phyloP scores from a whole-genome alignment of 2,797 vertebrate genomes.

The Melanotaenia pygmaea region DNA sequence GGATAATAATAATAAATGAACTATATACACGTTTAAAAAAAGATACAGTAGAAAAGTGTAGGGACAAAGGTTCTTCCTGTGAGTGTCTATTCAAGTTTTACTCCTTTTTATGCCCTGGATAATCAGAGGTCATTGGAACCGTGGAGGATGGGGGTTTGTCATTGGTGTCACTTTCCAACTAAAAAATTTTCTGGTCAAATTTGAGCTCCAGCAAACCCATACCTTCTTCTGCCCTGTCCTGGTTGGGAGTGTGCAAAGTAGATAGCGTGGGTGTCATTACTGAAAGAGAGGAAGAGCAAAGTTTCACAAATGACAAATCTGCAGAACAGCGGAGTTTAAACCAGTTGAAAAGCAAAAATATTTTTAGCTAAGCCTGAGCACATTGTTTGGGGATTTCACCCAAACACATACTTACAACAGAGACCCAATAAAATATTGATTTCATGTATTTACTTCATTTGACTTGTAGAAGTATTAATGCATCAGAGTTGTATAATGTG shows the following conservation, averaged over 20 bases:
- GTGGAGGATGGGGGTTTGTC: constrained; percentile 56
- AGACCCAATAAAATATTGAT: too few species aligned
- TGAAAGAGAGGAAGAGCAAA: constrained; percentile 68
- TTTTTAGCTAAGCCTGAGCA: constrained; percentile 10
- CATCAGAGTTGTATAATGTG: too few species aligned
- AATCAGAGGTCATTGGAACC: constrained; percentile 83
- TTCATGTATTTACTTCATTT: too few species aligned
- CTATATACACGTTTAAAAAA: too few species aligned
- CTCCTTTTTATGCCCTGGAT: too few species aligned
- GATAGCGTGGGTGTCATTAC: background rate
- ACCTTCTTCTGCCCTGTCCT: fast-evolving
- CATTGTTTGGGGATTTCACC: constrained; percentile 62
- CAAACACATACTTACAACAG: too few species aligned
- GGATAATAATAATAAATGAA: too few species aligned
- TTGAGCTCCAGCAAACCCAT: background rate
- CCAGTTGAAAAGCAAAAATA: background rate
- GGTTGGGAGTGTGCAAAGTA: background rate
- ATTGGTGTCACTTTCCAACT: fast-evolving
- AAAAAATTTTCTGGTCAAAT: constrained; percentile 67
- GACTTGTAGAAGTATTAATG: too few species aligned
- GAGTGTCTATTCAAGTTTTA: too few species aligned
- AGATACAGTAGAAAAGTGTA: too few species aligned
- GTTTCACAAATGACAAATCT: background rate
- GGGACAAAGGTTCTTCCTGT: too few species aligned
- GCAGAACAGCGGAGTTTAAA: fast-evolving